Percentiles rank a stretch among this genome's conserved stretches.
These are phyloP conservation scores for Nasonia longicornis DNA, from an alignment of 1,140 invertebrate species.

Conservation along the genomic window DNA sequence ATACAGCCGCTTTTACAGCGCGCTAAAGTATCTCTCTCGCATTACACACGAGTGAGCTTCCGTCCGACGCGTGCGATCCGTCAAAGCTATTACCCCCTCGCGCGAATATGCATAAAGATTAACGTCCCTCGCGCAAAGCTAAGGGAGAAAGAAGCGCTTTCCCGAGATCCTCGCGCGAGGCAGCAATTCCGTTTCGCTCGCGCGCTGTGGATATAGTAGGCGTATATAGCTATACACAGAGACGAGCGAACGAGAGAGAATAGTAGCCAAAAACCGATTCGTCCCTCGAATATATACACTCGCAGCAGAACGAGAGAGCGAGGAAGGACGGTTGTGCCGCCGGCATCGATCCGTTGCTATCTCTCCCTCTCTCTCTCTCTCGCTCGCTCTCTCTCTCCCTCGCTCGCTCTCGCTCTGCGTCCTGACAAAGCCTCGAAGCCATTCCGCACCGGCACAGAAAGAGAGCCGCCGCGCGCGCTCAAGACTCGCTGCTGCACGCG, in stretches of 20 bases:
- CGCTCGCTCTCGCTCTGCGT: slow-evolving; percentile 10
- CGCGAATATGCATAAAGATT: no score
- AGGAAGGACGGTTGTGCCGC: slow-evolving; percentile 35
- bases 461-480: slow-evolving; percentile 19
- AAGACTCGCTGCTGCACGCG: slow-evolving; percentile 32
- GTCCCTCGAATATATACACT: slow-evolving; percentile 25
- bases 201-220: background rate
- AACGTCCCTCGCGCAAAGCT: no score
- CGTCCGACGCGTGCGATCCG: background rate
- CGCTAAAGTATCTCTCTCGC: background rate
- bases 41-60: background rate
- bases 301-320: slow-evolving; percentile 11
- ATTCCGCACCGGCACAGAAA: slow-evolving; percentile 37
- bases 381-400: slow-evolving; percentile 33
- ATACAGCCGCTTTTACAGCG: background rate
- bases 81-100: background rate
- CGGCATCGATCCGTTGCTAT: slow-evolving; percentile 39
- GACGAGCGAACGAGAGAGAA: slow-evolving; percentile 3
- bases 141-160: background rate
- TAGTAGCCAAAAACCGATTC: slow-evolving; percentile 46
- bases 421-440: slow-evolving; percentile 36
- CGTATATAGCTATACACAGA: background rate
- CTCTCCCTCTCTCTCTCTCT: slow-evolving; percentile 46
- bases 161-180: background rate
- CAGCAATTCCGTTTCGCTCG: background rate